These are phyloP conservation scores for Calephelis virginiensis DNA, from an alignment of 1,140 invertebrate species.

Conservation along the genomic window DNA sequence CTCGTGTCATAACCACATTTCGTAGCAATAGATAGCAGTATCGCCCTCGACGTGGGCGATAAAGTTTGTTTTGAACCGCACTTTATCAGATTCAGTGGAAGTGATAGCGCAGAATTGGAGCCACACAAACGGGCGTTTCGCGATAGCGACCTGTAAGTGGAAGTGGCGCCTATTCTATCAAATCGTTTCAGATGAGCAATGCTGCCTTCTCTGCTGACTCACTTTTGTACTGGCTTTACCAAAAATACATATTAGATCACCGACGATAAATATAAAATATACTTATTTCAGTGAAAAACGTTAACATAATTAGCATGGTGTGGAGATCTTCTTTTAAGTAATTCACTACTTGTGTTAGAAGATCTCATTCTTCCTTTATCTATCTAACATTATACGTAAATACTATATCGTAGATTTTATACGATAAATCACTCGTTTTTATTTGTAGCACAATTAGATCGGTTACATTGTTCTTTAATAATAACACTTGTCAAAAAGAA, in stretches of 20 bases:
- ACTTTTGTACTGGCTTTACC: not conserved
- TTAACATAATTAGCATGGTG: too few species aligned
- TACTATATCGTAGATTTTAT: too few species aligned
- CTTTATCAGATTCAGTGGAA: slow-evolving; percentile 37
- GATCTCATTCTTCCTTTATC: too few species aligned
- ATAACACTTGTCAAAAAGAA: too few species aligned
- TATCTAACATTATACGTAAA: too few species aligned
- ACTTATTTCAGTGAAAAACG: too few species aligned
- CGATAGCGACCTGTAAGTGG: slow-evolving; percentile 26
- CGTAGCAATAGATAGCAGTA: slow-evolving; percentile 5
- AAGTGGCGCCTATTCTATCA: slow-evolving; percentile 28
- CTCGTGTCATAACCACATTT: slow-evolving; percentile 13
- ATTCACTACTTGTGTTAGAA: too few species aligned
- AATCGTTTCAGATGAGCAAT: slow-evolving; percentile 12
- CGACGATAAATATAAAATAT: slow-evolving; percentile 1
- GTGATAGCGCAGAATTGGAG: slow-evolving; percentile 30
- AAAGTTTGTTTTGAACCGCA: slow-evolving; percentile 37
- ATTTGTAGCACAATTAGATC: not conserved
- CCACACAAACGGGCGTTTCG: slow-evolving; percentile 27
- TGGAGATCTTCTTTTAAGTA: too few species aligned
- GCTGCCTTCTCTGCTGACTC: not conserved
- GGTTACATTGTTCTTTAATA: too few species aligned
- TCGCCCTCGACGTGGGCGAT: slow-evolving; percentile 24
- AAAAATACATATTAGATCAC: not conserved
- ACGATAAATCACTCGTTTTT: slow-evolving; percentile 1